Evolutionary conservation across 2,797 vertebrate genomes (phyloP).

Genomic region (Cyprinella venusta): DNA sequence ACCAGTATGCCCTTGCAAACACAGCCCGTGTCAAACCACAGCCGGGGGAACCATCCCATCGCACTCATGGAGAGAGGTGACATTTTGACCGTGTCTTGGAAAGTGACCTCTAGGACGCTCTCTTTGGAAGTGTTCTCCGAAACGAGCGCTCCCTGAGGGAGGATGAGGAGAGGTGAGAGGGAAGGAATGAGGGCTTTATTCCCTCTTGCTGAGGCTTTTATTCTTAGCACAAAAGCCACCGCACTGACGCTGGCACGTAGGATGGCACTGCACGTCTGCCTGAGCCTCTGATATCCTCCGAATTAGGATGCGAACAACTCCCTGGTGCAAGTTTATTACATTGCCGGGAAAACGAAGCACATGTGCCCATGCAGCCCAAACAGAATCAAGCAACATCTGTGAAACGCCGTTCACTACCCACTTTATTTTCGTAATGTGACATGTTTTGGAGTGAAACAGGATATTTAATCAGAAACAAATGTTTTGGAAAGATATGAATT

Average conservation of each 20-base stretch:
- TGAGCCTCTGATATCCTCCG: conserved; percentile 19
- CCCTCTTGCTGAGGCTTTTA: conserved; percentile 30
- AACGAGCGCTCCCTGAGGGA: background rate
- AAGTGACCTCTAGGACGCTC: conserved; percentile 31
- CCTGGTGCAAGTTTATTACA: conserved; percentile 21
- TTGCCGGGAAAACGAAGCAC: background rate
- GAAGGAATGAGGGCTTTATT: conserved; percentile 18
- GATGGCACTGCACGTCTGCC: conserved; percentile 23
- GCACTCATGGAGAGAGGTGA: background rate
- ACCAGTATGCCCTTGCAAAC: background rate
- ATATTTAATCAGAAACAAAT: background rate
- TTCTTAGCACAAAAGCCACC: conserved; percentile 12
- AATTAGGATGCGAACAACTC: conserved; percentile 17
- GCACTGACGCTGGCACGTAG: conserved; percentile 1
- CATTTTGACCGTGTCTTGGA: conserved; percentile 49
- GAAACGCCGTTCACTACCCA: background rate
- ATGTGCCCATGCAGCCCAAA: background rate
- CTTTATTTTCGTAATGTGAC: background rate
- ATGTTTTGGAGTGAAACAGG: background rate
- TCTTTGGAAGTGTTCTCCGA: conserved; percentile 34
- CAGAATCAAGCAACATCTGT: background rate
- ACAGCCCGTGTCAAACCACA: background rate
- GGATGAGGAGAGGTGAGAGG: conserved; percentile 25
- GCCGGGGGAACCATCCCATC: background rate
- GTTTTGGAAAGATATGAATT: background rate